A percentile compares a stretch with the other conserved stretches of the same genome.
phyloP scores from a whole-genome alignment of 2,797 vertebrate species.

The Argyrosomus regius region DNA sequence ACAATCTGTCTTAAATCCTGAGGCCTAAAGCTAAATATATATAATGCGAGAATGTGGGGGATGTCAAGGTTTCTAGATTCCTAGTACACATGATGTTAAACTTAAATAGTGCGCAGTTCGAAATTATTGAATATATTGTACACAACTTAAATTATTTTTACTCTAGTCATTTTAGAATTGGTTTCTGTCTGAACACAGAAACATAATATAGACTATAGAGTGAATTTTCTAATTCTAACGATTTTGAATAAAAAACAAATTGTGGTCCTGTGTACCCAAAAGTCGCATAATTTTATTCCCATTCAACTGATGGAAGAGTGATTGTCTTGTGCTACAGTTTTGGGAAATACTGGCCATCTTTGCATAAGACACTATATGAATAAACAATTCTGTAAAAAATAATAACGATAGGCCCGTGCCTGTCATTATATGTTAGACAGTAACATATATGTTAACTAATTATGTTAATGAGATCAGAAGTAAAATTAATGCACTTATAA shows the following conservation, averaged over 20 bases:
- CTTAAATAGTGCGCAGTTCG: neutral
- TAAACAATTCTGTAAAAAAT: neutral
- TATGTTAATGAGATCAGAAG: constrained; percentile 15
- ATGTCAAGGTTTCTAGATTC: neutral
- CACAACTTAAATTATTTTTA: neutral
- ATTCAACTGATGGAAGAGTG: neutral
- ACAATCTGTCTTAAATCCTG: neutral
- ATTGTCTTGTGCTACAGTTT: constrained; percentile 30
- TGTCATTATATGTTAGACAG: constrained; percentile 1
- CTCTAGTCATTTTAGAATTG: neutral
- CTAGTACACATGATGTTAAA: neutral
- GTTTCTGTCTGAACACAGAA: constrained; percentile 5
- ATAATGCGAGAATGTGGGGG: neutral
- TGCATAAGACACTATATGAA: constrained; percentile 24
- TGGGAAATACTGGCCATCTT: neutral
- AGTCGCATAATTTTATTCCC: neutral
- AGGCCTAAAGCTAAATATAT: constrained; percentile 2
- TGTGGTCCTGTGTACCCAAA: neutral
- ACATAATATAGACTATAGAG: neutral
- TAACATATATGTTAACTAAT: neutral
- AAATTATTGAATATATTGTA: neutral
- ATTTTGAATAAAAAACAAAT: neutral
- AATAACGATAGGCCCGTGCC: neutral
- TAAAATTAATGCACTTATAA: constrained; percentile 41
- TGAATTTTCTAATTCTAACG: neutral